Base-by-base conservation (phyloP, 2,888 invertebrate species). In the Amphipoea lucens region DNA sequence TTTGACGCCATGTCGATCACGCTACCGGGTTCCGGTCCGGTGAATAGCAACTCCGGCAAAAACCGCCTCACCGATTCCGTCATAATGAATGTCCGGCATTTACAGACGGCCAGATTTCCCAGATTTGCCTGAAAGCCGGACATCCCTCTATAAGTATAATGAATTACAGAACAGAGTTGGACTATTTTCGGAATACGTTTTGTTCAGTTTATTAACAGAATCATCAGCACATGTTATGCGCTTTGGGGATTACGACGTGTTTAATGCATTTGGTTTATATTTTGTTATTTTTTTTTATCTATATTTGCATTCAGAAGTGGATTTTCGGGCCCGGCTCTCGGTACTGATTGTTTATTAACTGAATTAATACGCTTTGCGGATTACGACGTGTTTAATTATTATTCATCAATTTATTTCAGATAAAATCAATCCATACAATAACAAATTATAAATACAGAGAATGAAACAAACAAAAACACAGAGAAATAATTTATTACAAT, bases 61-160 rank as follows among this genome's bases (percentile, higher is more conserved):
- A 45, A 65, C 20, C 48, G 71, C 63, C 0, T 79, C 71, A 54
- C n/a, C 0, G n/a, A 51, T 45, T 63, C n/a, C n/a, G 20, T 78
- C 62, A 42, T n/a, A 29, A 69, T 79, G 14, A 71, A 45, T 36
- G 20, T 6, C 36, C 42, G 42, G 71, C 42, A 23, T 67, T 57
- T 23, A 51, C 54, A 78, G n/a, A 54, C 7, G 17, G 11, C 12
- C 23, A 62, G 48, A 62, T 36, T 77, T 40, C 9, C 62, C 23
- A 76, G 54, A 76, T 54, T 77, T 57, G 4, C 29, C 12, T 40
- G 57, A 40, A 67, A 67, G 11, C 78, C 60, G 68, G 36, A 36
- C 23, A 68, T 68, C 42, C 29, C 9, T 68, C 40, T 36, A 51
- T 67, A 60, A 62, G 42, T 36, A 23, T 42, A 29, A 67, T 40